A percentile compares a stretch with the other conserved stretches of the same genome.
phyloP scores from a whole-genome alignment of 2,888 invertebrate species.

The Caenorhabditis zanzibari region DNA sequence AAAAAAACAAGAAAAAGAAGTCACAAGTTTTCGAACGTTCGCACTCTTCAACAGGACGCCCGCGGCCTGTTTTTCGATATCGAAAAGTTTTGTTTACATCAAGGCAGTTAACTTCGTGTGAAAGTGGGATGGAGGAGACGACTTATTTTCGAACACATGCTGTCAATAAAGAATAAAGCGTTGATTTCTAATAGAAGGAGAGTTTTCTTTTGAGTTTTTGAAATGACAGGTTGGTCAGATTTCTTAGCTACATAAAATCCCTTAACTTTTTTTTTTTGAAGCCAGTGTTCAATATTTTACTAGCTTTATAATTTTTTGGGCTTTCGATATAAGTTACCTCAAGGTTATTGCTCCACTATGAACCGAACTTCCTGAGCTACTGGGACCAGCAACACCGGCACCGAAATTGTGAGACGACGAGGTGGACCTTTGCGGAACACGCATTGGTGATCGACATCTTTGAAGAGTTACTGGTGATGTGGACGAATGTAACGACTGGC shows the following conservation, averaged over 20 bases:
- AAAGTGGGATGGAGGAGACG: neutral
- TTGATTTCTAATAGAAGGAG: neutral
- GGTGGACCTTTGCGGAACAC: constrained; percentile 61
- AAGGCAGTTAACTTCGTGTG: constrained; percentile 40
- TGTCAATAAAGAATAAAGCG: constrained; percentile 8
- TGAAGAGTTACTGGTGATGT: constrained; percentile 75
- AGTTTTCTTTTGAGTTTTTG: neutral
- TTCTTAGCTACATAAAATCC: no score
- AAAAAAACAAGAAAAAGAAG: constrained; percentile 27
- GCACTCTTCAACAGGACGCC: constrained; percentile 3
- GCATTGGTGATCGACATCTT: constrained; percentile 71
- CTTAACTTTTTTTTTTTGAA: no score
- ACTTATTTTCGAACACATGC: constrained; percentile 18
- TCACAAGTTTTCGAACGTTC: constrained; percentile 39
- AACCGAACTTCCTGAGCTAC: constrained; percentile 32
- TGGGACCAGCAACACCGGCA: constrained; percentile 26
- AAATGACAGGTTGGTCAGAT: no score
- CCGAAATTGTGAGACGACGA: constrained; percentile 65
- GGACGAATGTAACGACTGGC: constrained; percentile 73
- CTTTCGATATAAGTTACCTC: constrained; percentile 21
- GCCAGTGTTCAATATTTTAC: no score
- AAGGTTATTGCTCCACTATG: constrained; percentile 58
- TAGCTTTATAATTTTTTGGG: neutral
- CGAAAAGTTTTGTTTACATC: constrained; percentile 34
- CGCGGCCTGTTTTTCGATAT: constrained; percentile 32